These are phyloP conservation scores for Agapornis canus DNA, from an alignment of 2,797 vertebrate species.

Conservation along the genomic window DNA sequence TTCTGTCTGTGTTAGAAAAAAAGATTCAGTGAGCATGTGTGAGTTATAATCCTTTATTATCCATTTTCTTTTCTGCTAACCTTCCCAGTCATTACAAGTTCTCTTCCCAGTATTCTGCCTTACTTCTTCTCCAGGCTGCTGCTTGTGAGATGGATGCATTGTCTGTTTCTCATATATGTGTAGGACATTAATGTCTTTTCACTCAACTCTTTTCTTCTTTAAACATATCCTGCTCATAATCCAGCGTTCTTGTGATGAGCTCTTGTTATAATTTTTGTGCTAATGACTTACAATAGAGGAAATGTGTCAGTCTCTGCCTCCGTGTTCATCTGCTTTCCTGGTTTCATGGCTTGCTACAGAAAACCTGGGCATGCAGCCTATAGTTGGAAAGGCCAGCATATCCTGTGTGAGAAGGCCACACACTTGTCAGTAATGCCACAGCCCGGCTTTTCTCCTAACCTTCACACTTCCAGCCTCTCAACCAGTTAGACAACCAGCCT, in stretches of 20 bases:
- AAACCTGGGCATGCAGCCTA: background rate
- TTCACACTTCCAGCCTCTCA: background rate
- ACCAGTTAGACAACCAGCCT: background rate
- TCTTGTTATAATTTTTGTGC: background rate
- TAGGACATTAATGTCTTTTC: background rate
- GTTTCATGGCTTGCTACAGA: no score
- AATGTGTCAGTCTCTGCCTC: background rate
- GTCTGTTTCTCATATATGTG: background rate
- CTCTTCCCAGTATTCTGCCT: background rate
- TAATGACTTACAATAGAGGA: background rate
- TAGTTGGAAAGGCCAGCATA: background rate
- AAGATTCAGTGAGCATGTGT: background rate
- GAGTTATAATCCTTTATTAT: background rate
- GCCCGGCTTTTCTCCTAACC: background rate
- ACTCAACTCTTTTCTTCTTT: background rate
- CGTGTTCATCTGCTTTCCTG: background rate
- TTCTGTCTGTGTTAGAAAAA: background rate
- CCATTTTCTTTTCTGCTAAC: background rate
- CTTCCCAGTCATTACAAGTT: rapidly evolving
- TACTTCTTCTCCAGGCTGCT: background rate
- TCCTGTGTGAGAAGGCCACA: background rate
- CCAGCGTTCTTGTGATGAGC: background rate
- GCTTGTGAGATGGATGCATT: background rate
- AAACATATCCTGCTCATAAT: background rate
- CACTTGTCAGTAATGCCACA: background rate